Evolutionary conservation across 2,113 vertebrate species (phyloP).

Genomic region (Oplegnathus fasciatus): DNA sequence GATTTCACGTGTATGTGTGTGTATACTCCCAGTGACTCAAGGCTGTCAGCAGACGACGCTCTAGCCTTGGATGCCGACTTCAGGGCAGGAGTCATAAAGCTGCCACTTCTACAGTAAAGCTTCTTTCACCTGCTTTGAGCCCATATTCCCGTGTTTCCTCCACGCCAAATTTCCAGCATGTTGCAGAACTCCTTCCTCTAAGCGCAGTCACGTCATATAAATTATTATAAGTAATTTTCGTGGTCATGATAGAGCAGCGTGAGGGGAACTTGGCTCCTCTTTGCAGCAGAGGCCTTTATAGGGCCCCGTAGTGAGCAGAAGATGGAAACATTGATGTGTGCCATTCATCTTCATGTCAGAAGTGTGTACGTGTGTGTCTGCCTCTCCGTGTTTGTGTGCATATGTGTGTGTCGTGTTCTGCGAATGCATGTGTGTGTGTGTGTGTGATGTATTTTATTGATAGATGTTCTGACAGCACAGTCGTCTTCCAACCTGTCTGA

Average conservation of each 20-base stretch:
- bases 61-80: constrained; percentile 29
- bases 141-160: constrained; percentile 19
- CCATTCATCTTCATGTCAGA: constrained; percentile 71
- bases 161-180: constrained; percentile 20
- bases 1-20: background rate
- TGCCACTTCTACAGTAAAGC: constrained; percentile 11
- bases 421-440: constrained; percentile 1
- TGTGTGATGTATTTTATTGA: constrained; percentile 60
- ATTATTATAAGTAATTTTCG: constrained; percentile 59
- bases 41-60: constrained; percentile 26
- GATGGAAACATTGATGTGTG: constrained; percentile 65
- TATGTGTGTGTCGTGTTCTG: constrained; percentile 6
- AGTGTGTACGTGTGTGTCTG: constrained; percentile 16
- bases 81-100: constrained; percentile 20
- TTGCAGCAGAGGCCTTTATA: constrained; percentile 45
- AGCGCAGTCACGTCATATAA: constrained; percentile 41
- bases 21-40: constrained; percentile 37
- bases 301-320: constrained; percentile 31
- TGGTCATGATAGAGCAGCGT: constrained; percentile 42
- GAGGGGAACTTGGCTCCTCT: constrained; percentile 59
- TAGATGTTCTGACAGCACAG: constrained; percentile 67
- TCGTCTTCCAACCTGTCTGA: constrained; percentile 63
- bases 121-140: constrained; percentile 36
- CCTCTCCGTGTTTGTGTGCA: background rate
- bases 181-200: constrained; percentile 23